A percentile compares a stretch with the other conserved stretches of the same genome.
Evolutionary conservation across 2,888 invertebrate species (phyloP).

Genomic region (Orthosia gothica): DNA sequence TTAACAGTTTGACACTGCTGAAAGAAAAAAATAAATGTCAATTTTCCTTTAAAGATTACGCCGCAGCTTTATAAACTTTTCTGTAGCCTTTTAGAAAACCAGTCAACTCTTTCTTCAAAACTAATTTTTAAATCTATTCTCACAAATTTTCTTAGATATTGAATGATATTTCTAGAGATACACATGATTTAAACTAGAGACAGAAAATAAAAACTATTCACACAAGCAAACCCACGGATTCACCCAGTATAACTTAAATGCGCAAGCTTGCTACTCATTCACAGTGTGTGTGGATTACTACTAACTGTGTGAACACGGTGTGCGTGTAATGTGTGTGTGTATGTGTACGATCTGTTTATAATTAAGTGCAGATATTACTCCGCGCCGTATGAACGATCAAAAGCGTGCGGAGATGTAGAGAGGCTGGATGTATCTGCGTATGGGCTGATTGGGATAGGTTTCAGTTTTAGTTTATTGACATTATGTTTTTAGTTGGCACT

Average conservation of each 20-base stretch:
- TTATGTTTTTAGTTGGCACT: too few relatives aligned
- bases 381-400: slow-evolving; percentile 68
- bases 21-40: not conserved
- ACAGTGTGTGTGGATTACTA: not conserved
- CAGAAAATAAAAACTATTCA: not conserved
- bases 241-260: slow-evolving; percentile 21
- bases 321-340: not conserved
- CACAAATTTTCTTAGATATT: too few relatives aligned
- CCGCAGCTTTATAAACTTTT: not conserved
- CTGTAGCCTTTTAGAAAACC: not conserved
- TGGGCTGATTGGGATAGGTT: too few relatives aligned
- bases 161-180: too few relatives aligned
- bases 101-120: not conserved
- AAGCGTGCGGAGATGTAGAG: slow-evolving; percentile 38
- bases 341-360: slow-evolving; percentile 62
- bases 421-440: slow-evolving; percentile 32
- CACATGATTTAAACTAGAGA: too few relatives aligned
- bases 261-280: slow-evolving; percentile 18
- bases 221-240: not conserved
- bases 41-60: not conserved
- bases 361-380: slow-evolving; percentile 64
- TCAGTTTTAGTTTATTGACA: not conserved
- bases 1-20: not conserved
- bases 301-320: not conserved
- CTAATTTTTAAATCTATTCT: too few relatives aligned